Conservation (phyloP, 2,113 vertebrate species). For the Cisticola juncidis region DNA sequence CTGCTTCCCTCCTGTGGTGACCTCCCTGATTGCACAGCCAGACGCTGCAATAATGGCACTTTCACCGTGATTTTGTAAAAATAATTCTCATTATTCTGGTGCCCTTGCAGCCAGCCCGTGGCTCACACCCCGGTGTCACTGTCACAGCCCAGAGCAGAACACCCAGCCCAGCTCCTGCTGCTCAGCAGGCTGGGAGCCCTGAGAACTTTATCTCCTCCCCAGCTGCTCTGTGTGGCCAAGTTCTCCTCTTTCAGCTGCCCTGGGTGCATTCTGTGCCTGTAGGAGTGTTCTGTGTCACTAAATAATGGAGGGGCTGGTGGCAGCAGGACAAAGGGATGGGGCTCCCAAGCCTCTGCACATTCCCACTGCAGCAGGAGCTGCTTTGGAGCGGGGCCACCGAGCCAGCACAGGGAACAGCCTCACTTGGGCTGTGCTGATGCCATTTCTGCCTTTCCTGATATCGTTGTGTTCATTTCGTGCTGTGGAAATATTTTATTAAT, state of each 20-base stretch:
- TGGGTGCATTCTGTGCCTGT: not conserved
- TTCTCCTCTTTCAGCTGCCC: slow-evolving; percentile 10
- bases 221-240: not conserved
- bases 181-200: not conserved
- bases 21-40: not conserved
- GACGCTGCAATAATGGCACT: not conserved
- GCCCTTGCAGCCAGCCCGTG: not conserved
- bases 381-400: not conserved
- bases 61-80: not conserved
- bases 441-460: not conserved
- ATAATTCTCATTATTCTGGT: accelerated
- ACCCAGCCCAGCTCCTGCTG: not conserved
- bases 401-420: not conserved
- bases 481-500: not conserved
- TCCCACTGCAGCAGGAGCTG: not conserved
- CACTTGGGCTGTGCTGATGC: not conserved
- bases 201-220: not conserved
- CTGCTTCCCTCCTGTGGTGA: slow-evolving; percentile 68
- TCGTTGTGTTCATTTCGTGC: not conserved
- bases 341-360: not conserved
- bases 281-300: not conserved
- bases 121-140: accelerated
- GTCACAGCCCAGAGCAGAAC: not conserved
- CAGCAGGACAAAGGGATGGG: not conserved
- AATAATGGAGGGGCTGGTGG: slow-evolving; percentile 8